phyloP scores from a whole-genome alignment of 2,113 vertebrate genomes.

The Lota lota region DNA sequence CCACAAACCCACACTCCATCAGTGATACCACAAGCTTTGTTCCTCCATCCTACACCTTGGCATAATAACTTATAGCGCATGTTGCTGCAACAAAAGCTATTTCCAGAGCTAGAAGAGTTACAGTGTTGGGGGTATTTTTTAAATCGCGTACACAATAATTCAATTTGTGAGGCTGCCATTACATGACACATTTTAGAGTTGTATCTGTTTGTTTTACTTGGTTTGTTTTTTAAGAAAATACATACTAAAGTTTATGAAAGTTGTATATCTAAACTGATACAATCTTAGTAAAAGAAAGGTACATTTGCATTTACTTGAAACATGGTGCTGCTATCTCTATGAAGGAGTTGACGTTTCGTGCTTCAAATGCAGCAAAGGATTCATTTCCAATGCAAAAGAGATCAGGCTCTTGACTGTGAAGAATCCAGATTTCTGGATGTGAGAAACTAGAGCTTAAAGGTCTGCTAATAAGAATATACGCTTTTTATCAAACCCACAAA shows the following conservation, averaged over 20 bases:
- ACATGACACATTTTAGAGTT: no score
- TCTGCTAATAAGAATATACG: no score
- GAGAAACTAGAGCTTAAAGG: no score
- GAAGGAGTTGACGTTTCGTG: neutral
- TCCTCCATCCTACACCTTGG: constrained; percentile 25
- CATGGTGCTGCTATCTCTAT: neutral
- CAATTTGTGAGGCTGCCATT: neutral
- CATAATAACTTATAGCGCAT: neutral
- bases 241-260: no score
- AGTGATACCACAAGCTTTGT: neutral
- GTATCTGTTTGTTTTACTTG: no score
- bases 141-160: constrained; percentile 3
- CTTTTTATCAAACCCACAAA: no score
- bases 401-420: neutral
- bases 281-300: no score
- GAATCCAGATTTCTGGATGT: neutral
- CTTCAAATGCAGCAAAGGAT: constrained; percentile 3
- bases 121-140: constrained; percentile 12
- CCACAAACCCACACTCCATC: neutral
- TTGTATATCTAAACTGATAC: no score
- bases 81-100: neutral
- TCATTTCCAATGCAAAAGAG: neutral
- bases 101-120: neutral
- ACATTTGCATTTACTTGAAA: neutral
- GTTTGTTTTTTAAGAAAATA: no score